Conservation (phyloP, 2,113 vertebrate genomes). For the Puffinus mauretanicus region DNA sequence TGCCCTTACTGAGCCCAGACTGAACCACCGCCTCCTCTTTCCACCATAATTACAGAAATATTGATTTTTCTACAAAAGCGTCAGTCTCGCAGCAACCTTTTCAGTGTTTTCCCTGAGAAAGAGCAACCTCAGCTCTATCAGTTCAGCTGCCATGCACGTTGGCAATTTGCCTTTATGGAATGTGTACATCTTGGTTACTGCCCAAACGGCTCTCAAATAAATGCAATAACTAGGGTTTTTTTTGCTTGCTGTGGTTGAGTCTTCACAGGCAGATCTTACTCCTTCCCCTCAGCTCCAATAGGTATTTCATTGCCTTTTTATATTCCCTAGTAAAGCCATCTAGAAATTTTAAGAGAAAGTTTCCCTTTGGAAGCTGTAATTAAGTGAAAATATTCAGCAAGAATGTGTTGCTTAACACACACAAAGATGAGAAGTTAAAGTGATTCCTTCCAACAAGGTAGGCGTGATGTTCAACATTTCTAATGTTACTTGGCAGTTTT, state of each 20-base stretch:
- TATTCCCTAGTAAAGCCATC: background rate
- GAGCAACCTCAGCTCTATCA: background rate
- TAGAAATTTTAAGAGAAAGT: background rate
- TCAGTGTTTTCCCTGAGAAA: background rate
- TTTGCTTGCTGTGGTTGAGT: background rate
- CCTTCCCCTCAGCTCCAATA: background rate
- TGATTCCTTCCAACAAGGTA: background rate
- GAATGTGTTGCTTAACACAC: background rate
- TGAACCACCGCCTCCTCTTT: background rate
- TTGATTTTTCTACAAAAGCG: background rate
- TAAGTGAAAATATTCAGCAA: background rate
- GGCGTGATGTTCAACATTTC: background rate
- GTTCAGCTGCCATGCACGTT: rapidly evolving
- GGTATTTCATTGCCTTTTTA: background rate
- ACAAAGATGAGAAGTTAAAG: background rate
- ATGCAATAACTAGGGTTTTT: background rate
- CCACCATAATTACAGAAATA: background rate
- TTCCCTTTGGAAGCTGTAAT: background rate
- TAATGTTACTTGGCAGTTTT: background rate
- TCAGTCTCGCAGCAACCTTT: background rate
- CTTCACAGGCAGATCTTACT: background rate
- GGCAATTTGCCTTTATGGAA: background rate
- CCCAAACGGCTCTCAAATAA: background rate
- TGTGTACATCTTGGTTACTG: background rate
- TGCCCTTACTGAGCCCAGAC: background rate